Evolutionary conservation across 2,888 invertebrate genomes (phyloP).

Genomic region (Lysandra coridon): DNA sequence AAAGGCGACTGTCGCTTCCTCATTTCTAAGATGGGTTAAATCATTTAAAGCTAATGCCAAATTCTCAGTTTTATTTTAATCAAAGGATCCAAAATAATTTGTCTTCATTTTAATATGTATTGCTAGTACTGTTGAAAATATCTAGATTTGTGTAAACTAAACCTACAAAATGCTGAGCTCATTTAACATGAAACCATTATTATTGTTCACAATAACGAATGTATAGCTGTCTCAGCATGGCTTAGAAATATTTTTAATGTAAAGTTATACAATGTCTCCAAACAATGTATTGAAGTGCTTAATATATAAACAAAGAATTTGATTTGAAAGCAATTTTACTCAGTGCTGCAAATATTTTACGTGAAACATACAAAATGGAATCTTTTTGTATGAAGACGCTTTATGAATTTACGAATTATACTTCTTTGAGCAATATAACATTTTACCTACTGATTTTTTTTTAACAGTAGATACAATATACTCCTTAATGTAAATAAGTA

Average conservation of each 20-base stretch:
- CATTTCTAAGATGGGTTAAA: too few species aligned
- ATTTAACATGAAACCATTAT: neutral
- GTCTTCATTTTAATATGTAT: too few species aligned
- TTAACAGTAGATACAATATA: too few species aligned
- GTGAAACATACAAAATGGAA: slow-evolving; percentile 16
- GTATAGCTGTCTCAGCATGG: neutral
- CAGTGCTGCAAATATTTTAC: neutral
- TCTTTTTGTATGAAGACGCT: neutral
- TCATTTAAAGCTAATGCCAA: too few species aligned
- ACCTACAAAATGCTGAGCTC: neutral
- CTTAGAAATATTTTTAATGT: neutral
- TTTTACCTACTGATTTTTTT: too few species aligned
- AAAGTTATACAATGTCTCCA: neutral
- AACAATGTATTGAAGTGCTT: slow-evolving; percentile 23
- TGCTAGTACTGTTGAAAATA: neutral
- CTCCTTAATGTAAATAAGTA: too few species aligned
- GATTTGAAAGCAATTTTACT: neutral
- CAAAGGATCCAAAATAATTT: too few species aligned
- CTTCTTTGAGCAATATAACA: too few species aligned
- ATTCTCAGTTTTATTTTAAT: too few species aligned
- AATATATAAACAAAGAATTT: neutral
- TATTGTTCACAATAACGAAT: neutral
- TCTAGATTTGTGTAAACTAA: neutral
- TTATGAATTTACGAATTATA: too few species aligned
- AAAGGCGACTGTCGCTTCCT: too few species aligned